phyloP scores from a whole-genome alignment of 1,140 invertebrate genomes.

The Andricus grossulariae region DNA sequence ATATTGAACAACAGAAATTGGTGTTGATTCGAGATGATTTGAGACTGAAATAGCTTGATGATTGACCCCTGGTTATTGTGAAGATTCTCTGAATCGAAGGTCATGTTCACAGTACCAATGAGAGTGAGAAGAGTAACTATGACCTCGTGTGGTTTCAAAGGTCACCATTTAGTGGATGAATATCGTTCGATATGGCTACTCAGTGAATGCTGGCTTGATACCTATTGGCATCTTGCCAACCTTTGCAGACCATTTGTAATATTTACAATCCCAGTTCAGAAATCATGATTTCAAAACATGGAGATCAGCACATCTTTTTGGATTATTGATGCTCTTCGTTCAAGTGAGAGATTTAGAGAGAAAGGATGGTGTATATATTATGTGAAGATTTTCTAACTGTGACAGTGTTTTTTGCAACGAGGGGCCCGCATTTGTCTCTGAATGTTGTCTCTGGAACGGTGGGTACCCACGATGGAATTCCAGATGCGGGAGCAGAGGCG shows the following conservation, averaged over 20 bases:
- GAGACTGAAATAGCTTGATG: not conserved
- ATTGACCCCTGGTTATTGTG: not conserved
- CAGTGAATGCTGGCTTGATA: constrained; percentile 43
- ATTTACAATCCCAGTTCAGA: constrained; percentile 36
- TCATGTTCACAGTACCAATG: not conserved
- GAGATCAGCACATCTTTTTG: not conserved
- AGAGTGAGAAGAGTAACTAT: constrained; percentile 14
- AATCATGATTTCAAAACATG: not conserved
- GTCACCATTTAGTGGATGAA: constrained; percentile 41
- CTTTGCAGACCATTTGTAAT: constrained; percentile 42
- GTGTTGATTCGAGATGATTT: too few relatives aligned
- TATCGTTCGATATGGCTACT: constrained; percentile 49
- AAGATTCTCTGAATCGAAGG: not conserved
- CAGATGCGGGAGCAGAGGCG: constrained; percentile 28
- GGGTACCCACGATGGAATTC: constrained; percentile 16
- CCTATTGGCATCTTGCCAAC: constrained; percentile 50
- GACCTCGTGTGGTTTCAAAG: constrained; percentile 28
- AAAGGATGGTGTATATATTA: not conserved
- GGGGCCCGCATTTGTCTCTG: constrained; percentile 23
- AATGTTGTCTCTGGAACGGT: constrained; percentile 16
- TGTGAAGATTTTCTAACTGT: constrained; percentile 28
- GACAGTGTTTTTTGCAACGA: constrained; percentile 16
- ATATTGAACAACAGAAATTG: too few relatives aligned
- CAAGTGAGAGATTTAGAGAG: not conserved
- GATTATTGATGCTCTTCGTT: not conserved